These are phyloP conservation scores for Quadroppia sp. DNA, from an alignment of 2,888 invertebrate species.

Conservation along the genomic window DNA sequence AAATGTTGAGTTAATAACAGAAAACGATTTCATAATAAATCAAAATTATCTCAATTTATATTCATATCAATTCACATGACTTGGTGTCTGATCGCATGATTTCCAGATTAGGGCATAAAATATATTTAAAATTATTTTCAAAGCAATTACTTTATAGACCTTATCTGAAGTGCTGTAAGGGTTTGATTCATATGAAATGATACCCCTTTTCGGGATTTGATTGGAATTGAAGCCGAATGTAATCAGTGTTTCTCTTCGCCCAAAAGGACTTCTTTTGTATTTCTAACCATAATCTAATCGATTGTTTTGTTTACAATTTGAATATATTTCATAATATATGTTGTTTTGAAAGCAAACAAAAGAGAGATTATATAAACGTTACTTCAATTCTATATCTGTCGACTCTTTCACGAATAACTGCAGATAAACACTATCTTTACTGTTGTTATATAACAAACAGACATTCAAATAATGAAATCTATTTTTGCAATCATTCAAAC, in stretches of 20 bases:
- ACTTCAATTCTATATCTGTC: neutral
- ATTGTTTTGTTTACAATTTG: neutral
- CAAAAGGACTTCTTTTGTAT: too few species aligned
- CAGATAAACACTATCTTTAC: neutral
- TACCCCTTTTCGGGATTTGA: too few species aligned
- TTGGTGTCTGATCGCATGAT: neutral
- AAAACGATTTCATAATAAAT: neutral
- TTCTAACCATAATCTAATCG: too few species aligned
- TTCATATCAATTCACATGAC: neutral
- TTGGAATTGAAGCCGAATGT: too few species aligned
- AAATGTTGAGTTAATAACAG: neutral
- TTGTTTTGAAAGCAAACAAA: neutral
- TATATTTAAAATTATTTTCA: neutral
- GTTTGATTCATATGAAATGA: too few species aligned
- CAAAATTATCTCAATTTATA: conserved; percentile 14
- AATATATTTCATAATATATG: neutral
- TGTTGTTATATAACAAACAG: too few species aligned
- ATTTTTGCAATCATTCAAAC: too few species aligned
- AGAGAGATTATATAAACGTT: neutral
- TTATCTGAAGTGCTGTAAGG: too few species aligned
- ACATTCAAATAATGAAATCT: too few species aligned
- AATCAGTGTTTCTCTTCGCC: too few species aligned
- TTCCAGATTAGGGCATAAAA: neutral
- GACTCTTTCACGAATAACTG: neutral
- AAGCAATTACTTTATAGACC: too few species aligned